A percentile compares a stretch with the other conserved stretches of the same genome.
Conservation (phyloP, 2,888 invertebrate genomes). For the Stenurella melanura region DNA sequence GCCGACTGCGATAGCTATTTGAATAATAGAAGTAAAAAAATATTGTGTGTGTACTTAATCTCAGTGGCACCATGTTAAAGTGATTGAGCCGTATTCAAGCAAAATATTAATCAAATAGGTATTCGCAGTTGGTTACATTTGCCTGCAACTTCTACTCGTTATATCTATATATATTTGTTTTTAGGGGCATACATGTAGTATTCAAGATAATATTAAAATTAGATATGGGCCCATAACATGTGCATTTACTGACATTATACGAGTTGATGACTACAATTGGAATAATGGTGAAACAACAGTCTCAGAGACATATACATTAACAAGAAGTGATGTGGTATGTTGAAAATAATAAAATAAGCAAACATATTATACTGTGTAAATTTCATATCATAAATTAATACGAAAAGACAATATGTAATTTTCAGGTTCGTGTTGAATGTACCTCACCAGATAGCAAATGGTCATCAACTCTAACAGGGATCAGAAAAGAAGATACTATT, state of each 20-base stretch:
- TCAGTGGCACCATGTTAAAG: too few species aligned
- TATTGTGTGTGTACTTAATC: too few species aligned
- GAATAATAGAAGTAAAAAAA: too few species aligned
- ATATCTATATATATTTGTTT: too few species aligned
- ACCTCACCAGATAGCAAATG: constrained; percentile 76
- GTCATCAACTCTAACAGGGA: constrained; percentile 81
- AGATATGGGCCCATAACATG: constrained; percentile 74
- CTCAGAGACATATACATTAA: constrained; percentile 78
- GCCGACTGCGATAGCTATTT: too few species aligned
- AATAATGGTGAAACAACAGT: constrained; percentile 74
- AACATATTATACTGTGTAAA: too few species aligned
- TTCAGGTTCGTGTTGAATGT: constrained; percentile 80
- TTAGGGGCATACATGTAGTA: constrained; percentile 73
- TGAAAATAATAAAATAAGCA: background rate
- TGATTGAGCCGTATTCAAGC: too few species aligned
- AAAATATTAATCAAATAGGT: too few species aligned
- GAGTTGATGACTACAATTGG: constrained; percentile 79
- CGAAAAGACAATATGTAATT: constrained; percentile 38
- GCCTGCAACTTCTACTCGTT: too few species aligned
- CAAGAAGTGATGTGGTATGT: constrained; percentile 79
- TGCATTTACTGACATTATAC: constrained; percentile 82
- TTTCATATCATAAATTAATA: background rate
- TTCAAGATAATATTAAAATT: constrained; percentile 74
- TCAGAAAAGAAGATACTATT: constrained; percentile 73
- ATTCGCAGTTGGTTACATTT: too few species aligned